phyloP scores from a whole-genome alignment of 1,140 invertebrate genomes.

The Helicoverpa armigera region DNA sequence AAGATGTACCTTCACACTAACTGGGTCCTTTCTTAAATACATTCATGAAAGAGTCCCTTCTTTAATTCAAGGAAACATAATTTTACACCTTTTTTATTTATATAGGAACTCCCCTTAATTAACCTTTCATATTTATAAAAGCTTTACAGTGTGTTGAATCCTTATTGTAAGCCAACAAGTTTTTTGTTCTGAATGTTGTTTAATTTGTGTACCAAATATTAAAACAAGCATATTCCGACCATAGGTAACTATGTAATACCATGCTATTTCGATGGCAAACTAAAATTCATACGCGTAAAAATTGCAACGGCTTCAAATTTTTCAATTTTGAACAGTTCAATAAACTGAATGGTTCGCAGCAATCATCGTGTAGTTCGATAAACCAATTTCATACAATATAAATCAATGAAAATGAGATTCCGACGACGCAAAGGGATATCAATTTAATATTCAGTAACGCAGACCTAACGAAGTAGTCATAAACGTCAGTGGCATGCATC shows the following conservation, averaged over 20 bases:
- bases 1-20: too few relatives aligned
- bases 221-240: too few relatives aligned
- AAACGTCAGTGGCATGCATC: constrained; percentile 52
- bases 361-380: constrained; percentile 71
- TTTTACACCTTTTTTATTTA: too few relatives aligned
- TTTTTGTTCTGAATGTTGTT: too few relatives aligned
- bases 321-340: constrained; percentile 67
- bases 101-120: too few relatives aligned
- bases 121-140: too few relatives aligned
- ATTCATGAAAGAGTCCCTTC: too few relatives aligned
- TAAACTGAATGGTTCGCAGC: constrained; percentile 70
- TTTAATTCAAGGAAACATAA: too few relatives aligned
- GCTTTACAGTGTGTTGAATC: too few relatives aligned
- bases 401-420: constrained; percentile 70
- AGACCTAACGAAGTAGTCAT: constrained; percentile 53
- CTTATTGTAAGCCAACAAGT: too few relatives aligned
- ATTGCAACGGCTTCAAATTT: constrained; percentile 38
- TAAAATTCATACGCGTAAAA: constrained; percentile 16
- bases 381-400: constrained; percentile 75
- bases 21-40: background rate
- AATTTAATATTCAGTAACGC: constrained; percentile 61
- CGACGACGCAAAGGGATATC: constrained; percentile 60
- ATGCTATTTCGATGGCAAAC: background rate
- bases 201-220: too few relatives aligned
- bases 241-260: too few relatives aligned